phyloP scores from a whole-genome alignment of 35 echinoderm and acorn worm genomes.

The Ophiothrix spiculata region DNA sequence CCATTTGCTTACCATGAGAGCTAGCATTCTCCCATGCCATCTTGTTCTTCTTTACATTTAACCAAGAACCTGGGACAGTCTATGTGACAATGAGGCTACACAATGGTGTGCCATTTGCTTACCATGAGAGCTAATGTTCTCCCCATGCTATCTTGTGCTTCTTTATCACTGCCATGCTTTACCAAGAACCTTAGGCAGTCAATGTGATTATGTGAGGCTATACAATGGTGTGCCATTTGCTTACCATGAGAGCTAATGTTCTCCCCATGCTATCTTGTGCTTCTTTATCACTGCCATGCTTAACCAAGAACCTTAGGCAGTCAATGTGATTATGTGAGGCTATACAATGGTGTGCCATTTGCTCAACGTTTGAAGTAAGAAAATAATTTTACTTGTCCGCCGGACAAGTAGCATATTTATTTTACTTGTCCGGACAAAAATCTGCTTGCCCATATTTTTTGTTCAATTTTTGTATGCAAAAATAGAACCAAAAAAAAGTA shows the following conservation, averaged over 20 bases:
- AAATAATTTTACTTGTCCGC: no score
- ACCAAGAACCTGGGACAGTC: slow-evolving; percentile 83
- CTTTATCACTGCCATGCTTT: no score
- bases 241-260: no score
- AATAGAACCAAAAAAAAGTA: no score
- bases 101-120: no score
- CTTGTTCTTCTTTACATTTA: slow-evolving; percentile 45
- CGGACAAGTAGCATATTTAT: no score
- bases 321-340: slow-evolving; percentile 80
- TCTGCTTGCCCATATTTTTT: no score
- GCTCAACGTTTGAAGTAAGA: no score
- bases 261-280: slow-evolving; percentile 60
- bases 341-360: slow-evolving; percentile 76
- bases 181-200: slow-evolving; percentile 88
- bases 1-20: slow-evolving; percentile 57
- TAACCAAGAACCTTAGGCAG: slow-evolving; percentile 87
- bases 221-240: no score
- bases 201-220: slow-evolving; percentile 76
- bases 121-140: slow-evolving; percentile 51
- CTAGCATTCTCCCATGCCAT: slow-evolving; percentile 52
- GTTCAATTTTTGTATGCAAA: no score
- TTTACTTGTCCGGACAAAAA: no score
- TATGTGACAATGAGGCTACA: slow-evolving; percentile 73
- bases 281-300: no score
- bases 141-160: slow-evolving; percentile 63